Evolutionary conservation across 2,888 invertebrate species (phyloP), one percentile per base, ranked within the genome.

Genomic region (Desoria tigrina): DNA sequence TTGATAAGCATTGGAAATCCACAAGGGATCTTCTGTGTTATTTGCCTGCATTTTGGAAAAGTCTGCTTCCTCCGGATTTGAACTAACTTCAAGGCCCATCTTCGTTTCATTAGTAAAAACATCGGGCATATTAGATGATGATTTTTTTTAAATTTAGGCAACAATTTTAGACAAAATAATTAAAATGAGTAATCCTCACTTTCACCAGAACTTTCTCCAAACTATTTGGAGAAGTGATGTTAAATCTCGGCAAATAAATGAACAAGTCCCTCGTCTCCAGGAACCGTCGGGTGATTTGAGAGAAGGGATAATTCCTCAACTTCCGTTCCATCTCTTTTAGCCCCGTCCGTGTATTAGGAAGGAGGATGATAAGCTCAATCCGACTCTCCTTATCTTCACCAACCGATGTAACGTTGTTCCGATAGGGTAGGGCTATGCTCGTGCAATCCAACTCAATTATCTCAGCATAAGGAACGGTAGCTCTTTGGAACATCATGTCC

Each of bases 231-330:
- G 11, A 42, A 39, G n/a, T 39, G 55, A 92, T 85, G 79, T 87
- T 88, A 79, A 93, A 92, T 79, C 87, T 90, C 2, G 93, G 93
- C 42, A 93, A 78, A 21, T 84, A 84, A 0, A 92, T 84, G 45
- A 85, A 81, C 1, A 92, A 84, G 49, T 85, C 81, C 1, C 90
- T 87, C 78, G 87, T 86, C 0, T 81, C 80, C 0, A 81, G 79
- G 14, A 88, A 77, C 42, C 71, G 68, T 2, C 58, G 56, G 11
- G 78, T 58, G 4, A 79, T 71, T 1, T 85, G 83, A 53, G 86
- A 83, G 37, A 85, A 79, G 56, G 87, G 83, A 37, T 85, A 79
- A 1, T 56, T 55, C 3, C 69, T 64, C 51, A 92, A 77, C 75
- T 87, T 87, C 1, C 81, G 73, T 77, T 90, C 85, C 37, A 92